phyloP scores from a whole-genome alignment of 2,888 invertebrate genomes.

The Mesorhabditis sp. region DNA sequence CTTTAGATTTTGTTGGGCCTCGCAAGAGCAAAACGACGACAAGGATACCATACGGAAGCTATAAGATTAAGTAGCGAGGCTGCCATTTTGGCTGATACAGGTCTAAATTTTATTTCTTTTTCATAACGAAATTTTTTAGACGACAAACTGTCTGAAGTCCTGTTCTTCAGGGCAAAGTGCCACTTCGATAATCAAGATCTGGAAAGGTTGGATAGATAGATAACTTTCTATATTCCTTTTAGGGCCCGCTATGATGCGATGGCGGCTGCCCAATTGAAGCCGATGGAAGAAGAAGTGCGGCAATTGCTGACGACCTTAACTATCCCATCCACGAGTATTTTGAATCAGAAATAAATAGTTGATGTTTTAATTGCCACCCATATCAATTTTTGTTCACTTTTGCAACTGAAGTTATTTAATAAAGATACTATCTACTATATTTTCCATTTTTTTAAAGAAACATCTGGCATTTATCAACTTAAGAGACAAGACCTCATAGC shows the following conservation, averaged over 20 bases:
- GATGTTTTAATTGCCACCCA: neutral
- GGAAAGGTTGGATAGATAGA: conserved; percentile 9
- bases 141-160: conserved; percentile 7
- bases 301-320: conserved; percentile 15
- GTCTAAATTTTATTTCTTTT: neutral
- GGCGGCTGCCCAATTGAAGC: conserved; percentile 13
- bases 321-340: conserved; percentile 15
- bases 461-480: too few species aligned
- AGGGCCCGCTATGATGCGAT: conserved; percentile 15
- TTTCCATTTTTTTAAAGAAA: too few species aligned
- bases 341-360: conserved; percentile 1
- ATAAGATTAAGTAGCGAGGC: conserved; percentile 12
- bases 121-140: neutral
- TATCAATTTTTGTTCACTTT: too few species aligned
- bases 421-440: too few species aligned
- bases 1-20: conserved; percentile 11
- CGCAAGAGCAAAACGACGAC: conserved; percentile 11
- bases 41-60: conserved; percentile 13
- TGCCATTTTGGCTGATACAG: conserved; percentile 9
- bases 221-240: neutral
- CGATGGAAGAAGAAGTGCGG: conserved; percentile 16
- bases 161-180: conserved; percentile 16
- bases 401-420: too few species aligned
- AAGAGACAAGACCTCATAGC: too few species aligned
- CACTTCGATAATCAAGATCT: conserved; percentile 19